A percentile compares a stretch with the other conserved stretches of the same genome.
Evolutionary conservation across 2,888 invertebrate species (phyloP).

Genomic region (Dasysyrphus tricinctus): DNA sequence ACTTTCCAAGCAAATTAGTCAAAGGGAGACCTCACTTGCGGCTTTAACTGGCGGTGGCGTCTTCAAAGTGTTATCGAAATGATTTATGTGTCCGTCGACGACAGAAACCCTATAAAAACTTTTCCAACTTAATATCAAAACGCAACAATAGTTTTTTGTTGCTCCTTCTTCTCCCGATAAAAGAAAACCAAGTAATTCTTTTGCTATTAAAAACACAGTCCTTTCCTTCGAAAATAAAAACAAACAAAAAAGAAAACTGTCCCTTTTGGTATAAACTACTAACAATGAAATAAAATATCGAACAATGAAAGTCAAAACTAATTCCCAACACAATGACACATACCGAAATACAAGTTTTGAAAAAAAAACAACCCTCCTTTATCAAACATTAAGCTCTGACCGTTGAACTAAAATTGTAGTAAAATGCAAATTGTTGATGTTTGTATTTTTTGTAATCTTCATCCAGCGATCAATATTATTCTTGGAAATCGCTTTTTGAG

Average conservation of each 20-base stretch:
- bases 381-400: constrained; percentile 27
- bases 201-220: constrained; percentile 16
- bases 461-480: constrained; percentile 43
- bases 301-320: constrained; percentile 47
- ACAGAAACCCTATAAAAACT: constrained; percentile 61
- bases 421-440: constrained; percentile 64
- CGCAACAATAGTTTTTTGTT: constrained; percentile 5
- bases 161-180: neutral
- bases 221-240: constrained; percentile 4
- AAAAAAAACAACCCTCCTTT: constrained; percentile 1
- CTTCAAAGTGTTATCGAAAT: constrained; percentile 54
- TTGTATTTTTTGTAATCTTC: constrained; percentile 18
- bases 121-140: constrained; percentile 32
- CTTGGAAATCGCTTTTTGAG: constrained; percentile 50
- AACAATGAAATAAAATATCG: constrained; percentile 28
- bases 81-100: constrained; percentile 61
- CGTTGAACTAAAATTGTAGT: constrained; percentile 45
- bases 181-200: constrained; percentile 10
- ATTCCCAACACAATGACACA: constrained; percentile 60
- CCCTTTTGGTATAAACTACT: constrained; percentile 40
- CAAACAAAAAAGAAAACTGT: constrained; percentile 12
- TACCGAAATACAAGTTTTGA: constrained; percentile 9
- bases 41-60: constrained; percentile 10
- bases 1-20: neutral
- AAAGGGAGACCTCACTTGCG: neutral